A percentile compares a stretch with the other conserved stretches of the same genome.
Conservation (phyloP, 2,113 vertebrate species). For the Engystomops pustulosus region DNA sequence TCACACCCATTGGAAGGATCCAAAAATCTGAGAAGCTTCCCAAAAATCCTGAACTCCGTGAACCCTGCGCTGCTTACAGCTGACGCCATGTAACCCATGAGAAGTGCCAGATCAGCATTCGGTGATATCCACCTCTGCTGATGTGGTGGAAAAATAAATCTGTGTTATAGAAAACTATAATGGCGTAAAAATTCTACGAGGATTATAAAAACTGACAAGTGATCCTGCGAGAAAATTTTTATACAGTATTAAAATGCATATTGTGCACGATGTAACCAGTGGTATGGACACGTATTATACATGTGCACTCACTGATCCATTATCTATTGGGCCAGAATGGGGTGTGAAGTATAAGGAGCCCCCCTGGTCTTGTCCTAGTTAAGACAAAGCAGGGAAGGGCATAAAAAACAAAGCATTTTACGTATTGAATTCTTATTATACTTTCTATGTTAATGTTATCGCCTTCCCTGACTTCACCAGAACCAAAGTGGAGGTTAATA, state of each 20-base stretch:
- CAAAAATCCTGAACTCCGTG: neutral
- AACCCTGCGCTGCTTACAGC: neutral
- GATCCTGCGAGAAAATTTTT: neutral
- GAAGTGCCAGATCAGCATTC: constrained; percentile 20
- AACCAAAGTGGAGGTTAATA: too few species aligned
- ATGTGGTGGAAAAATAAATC: constrained; percentile 1
- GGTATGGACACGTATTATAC: too few species aligned
- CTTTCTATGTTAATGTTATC: too few species aligned
- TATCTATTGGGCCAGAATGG: too few species aligned
- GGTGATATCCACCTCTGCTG: neutral
- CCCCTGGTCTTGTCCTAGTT: too few species aligned
- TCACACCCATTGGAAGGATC: neutral
- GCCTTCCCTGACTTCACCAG: too few species aligned
- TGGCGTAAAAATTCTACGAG: neutral
- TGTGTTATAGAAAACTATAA: neutral
- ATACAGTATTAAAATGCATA: neutral
- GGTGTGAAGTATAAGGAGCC: too few species aligned
- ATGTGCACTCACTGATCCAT: too few species aligned
- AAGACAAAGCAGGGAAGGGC: too few species aligned
- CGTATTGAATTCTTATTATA: too few species aligned
- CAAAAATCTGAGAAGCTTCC: neutral
- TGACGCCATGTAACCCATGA: neutral
- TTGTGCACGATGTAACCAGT: neutral
- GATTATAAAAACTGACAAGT: neutral
- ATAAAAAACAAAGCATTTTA: too few species aligned